A percentile compares a stretch with the other conserved stretches of the same genome.
phyloP scores from a whole-genome alignment of 1,140 invertebrate genomes.

The Pseudomyrmex sp. region DNA sequence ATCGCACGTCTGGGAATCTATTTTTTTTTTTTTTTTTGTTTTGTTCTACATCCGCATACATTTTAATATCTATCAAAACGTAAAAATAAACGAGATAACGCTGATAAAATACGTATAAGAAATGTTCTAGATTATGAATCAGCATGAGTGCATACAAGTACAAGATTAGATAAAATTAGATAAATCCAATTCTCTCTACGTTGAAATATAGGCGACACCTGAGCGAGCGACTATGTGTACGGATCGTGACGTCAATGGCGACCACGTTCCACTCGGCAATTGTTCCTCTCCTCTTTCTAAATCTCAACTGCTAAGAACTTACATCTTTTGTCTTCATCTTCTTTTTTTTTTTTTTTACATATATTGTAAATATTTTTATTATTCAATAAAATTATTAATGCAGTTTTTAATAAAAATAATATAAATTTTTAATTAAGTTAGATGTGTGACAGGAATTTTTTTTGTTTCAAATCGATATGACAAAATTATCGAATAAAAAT shows the following conservation, averaged over 20 bases:
- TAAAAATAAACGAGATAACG: not conserved
- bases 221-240: slow-evolving; percentile 12
- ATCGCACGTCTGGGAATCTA: not conserved
- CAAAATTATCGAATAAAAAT: too few species aligned
- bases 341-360: too few species aligned
- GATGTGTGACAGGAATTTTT: too few species aligned
- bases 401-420: too few species aligned
- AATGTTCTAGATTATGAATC: too few species aligned
- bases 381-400: too few species aligned
- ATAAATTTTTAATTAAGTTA: too few species aligned
- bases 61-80: not conserved
- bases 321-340: too few species aligned
- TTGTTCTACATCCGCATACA: not conserved
- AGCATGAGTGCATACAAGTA: not conserved
- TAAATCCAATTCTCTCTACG: not conserved
- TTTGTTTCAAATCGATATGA: too few species aligned
- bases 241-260: slow-evolving; percentile 73
- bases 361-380: too few species aligned
- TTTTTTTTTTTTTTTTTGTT: not conserved
- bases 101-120: not conserved
- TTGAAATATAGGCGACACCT: slow-evolving; percentile 53
- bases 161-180: slow-evolving; percentile 16
- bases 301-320: too few species aligned
- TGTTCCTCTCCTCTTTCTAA: slow-evolving; percentile 43
- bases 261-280: slow-evolving; percentile 78